Evolutionary conservation across 2,888 invertebrate species (phyloP).

Genomic region (Eristalis tenax): DNA sequence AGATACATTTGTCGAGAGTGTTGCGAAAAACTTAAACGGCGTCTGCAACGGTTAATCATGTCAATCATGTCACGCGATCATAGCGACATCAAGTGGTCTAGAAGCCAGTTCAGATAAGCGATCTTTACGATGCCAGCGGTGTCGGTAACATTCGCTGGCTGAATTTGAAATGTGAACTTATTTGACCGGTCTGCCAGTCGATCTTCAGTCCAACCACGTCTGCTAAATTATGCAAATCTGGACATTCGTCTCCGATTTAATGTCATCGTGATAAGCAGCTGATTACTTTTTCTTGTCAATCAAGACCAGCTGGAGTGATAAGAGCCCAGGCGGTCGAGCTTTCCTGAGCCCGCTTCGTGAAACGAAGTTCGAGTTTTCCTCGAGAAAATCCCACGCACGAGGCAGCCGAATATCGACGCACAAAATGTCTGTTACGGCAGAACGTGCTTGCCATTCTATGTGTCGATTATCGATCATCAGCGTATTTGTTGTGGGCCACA

Average conservation of each 20-base stretch:
- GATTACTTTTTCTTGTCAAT: background rate
- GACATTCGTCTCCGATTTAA: background rate
- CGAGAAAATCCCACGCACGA: background rate
- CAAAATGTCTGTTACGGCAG: background rate
- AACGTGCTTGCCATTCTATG: slow-evolving; percentile 42
- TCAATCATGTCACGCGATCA: too few relatives aligned
- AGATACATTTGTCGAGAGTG: background rate
- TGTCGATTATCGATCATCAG: slow-evolving; percentile 14
- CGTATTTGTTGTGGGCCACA: background rate
- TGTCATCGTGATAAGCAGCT: slow-evolving; percentile 1
- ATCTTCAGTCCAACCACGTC: slow-evolving; percentile 32
- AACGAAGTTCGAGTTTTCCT: background rate
- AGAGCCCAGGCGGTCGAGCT: background rate
- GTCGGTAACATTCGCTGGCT: slow-evolving; percentile 15
- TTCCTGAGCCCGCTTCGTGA: background rate
- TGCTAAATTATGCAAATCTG: slow-evolving; percentile 36
- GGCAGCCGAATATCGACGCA: background rate
- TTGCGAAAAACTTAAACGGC: too few relatives aligned
- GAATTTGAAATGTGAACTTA: slow-evolving; percentile 40
- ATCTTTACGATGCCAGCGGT: slow-evolving; percentile 15
- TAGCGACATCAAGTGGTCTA: background rate
- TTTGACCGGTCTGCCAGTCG: slow-evolving; percentile 4
- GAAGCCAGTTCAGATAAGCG: background rate
- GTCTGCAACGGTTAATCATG: too few relatives aligned
- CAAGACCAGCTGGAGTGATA: background rate